Base-by-base conservation (phyloP, 2,113 vertebrate species). In the Antechinus stuartii region DNA sequence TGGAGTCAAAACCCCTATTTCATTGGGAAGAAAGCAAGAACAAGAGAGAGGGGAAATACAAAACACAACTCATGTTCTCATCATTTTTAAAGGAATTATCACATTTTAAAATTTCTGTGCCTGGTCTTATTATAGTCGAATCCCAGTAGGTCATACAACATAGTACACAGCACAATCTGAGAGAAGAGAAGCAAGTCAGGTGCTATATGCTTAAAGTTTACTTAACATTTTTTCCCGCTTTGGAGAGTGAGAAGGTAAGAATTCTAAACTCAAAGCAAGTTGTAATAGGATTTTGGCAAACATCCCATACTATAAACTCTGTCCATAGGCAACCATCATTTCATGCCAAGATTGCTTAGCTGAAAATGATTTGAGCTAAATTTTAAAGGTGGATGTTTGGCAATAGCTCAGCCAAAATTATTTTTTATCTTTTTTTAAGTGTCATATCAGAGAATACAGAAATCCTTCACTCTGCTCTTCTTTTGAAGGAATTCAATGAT, bases 181-280 rank as follows among this genome's bases (percentile, higher is more conserved):
- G 92, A 54, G 10, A 61, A 42, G 68, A 94, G 96, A 97, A 95
- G 93, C 96, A 95, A 91, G 92, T 97, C 97, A 98, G 95, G 96
- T 97, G 91, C 5, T 96, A 92, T 61, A 91, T 96, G 92, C 94
- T 97, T 97, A 97, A 97, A 97, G 57, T 54, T 89, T 35, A 54
- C 96, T 97, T 97, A 96, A 97, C 97, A 94, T 96, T 97, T 96
- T 96, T 97, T 96, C 96, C 97, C 96, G 95, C 97, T 96, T 90
- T 98, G 95, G 93, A 96, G 97, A 97, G 93, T 97, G 95, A 98
- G 97, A 98, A 98, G 96, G 95, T 98, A 98, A 98, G 97, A 95
- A 97, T 96, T 95, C 96, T 94, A 95, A 98, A 95, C 96, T 97
- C 95, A 96, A 91, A 97, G 95, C 61, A 96, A 91, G 95, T 90